Percentiles rank a stretch among this genome's conserved stretches.
Conservation (phyloP, 2,888 invertebrate species). For the Dicranocentrus wangi region DNA sequence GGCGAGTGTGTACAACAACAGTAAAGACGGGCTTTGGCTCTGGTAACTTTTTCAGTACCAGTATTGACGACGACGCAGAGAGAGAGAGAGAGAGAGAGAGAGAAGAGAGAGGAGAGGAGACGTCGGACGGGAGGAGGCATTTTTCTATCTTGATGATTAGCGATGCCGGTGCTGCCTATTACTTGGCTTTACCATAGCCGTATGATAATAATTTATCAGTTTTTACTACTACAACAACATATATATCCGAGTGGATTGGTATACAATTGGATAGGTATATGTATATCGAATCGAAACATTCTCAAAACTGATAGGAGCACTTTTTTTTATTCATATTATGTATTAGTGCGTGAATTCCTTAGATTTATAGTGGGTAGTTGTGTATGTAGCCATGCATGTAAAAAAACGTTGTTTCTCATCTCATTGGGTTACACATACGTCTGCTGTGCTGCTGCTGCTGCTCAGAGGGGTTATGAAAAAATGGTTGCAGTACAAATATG, state of each 20-base stretch:
- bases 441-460: too few species aligned
- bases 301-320: too few species aligned
- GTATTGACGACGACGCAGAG: slow-evolving; percentile 6
- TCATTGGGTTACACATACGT: too few species aligned
- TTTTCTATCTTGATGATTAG: slow-evolving; percentile 38
- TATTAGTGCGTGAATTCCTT: slow-evolving; percentile 3
- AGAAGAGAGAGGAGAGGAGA: slow-evolving; percentile 20
- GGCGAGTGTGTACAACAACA: too few species aligned
- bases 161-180: slow-evolving; percentile 36
- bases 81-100: too few species aligned
- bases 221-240: background rate
- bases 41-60: background rate
- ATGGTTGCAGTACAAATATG: slow-evolving; percentile 5
- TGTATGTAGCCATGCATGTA: too few species aligned
- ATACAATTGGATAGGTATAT: background rate
- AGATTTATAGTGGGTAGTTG: too few species aligned
- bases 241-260: background rate
- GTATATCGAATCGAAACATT: too few species aligned
- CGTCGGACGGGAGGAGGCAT: slow-evolving; percentile 25
- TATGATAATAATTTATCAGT: slow-evolving; percentile 26
- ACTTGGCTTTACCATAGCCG: slow-evolving; percentile 14
- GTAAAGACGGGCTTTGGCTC: background rate
- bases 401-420: too few species aligned
- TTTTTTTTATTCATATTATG: too few species aligned
- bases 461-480: slow-evolving; percentile 14